Base-by-base conservation (phyloP, 2,888 invertebrate genomes). In the Drosophila fungiperda region DNA sequence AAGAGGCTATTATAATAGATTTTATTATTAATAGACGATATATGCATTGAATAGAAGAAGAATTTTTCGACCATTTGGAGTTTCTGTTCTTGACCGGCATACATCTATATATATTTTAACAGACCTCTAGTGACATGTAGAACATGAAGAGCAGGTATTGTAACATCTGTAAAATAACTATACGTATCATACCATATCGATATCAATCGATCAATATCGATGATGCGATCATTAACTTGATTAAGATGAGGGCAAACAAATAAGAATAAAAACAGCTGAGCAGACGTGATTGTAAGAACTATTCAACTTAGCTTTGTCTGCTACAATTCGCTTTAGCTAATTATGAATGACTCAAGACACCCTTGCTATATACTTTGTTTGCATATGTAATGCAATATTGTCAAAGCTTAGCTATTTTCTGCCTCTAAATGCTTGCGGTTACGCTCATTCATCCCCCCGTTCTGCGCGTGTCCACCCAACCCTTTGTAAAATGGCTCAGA, bases 401-500 rank as follows among this genome's bases (percentile, higher is more conserved):
- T 15, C 15, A 23, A 45, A 23, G 23, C 45, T 15, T 15, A 45
- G 45, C 15, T 23, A 15, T 45, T 45, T 45, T 45, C 45, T 23
- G 45, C 17, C 11, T 26, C 42, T 20, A 32, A 7, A 9, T 36
- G 53, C n/a, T 49, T 66, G 77, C 15, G 63, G 63, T 62, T 66
- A 61, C 52, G 63, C 58, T 53, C 36, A 42, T 26, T 23, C 38
- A 12, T 20, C 15, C 15, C 6, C 11, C 29, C 15, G 12, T 7
- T 12, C 45, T 45, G 36, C 17, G 5, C 8, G 12, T 12, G 35
- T 1, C 11, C 11, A 1, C 11, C 9, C 32, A 4, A 76, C 67
- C 73, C 70, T 70, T 54, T 75, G 49, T 20, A 68, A 53, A 38
- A 60, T 54, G 32, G 42, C 71, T 36, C 49, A 70, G 57, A 68